Percentiles rank a stretch among this genome's conserved stretches.
Conservation (phyloP, 2,888 invertebrate genomes). For the Lasioglossum calceatum region DNA sequence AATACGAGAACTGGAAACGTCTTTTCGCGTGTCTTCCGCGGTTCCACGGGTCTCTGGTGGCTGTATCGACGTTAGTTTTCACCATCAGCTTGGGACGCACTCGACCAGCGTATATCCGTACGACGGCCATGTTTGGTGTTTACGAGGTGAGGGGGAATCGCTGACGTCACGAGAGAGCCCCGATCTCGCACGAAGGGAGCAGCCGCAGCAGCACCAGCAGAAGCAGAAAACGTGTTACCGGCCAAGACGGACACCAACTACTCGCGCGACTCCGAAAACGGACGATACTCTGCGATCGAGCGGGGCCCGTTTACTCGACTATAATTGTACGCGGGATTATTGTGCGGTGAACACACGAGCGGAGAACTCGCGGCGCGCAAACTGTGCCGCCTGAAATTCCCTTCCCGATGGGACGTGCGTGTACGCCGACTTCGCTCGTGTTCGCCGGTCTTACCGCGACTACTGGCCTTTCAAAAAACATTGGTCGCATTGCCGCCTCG, state of each 20-base stretch:
- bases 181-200: slow-evolving; percentile 78
- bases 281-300: slow-evolving; percentile 27
- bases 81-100: slow-evolving; percentile 70
- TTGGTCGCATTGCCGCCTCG: slow-evolving; percentile 68
- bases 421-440: slow-evolving; percentile 75
- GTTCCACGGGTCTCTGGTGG: slow-evolving; percentile 42
- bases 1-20: slow-evolving; percentile 34
- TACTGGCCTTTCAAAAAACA: slow-evolving; percentile 79
- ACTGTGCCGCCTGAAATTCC: slow-evolving; percentile 63
- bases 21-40: slow-evolving; percentile 46
- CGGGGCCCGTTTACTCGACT: slow-evolving; percentile 18
- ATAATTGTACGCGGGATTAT: slow-evolving; percentile 44
- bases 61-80: slow-evolving; percentile 62
- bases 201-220: slow-evolving; percentile 64
- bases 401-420: slow-evolving; percentile 79
- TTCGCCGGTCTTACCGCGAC: slow-evolving; percentile 76
- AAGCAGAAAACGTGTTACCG: slow-evolving; percentile 73
- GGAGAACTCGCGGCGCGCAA: slow-evolving; percentile 57
- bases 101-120: slow-evolving; percentile 77
- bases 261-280: slow-evolving; percentile 16
- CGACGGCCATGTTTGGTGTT: slow-evolving; percentile 85
- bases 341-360: slow-evolving; percentile 42
- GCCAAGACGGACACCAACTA: slow-evolving; percentile 51
- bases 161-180: slow-evolving; percentile 80
- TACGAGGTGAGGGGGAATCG: slow-evolving; percentile 83